Base-by-base conservation (phyloP, 2,113 vertebrate species). In the Thamnophis sirtalis region DNA sequence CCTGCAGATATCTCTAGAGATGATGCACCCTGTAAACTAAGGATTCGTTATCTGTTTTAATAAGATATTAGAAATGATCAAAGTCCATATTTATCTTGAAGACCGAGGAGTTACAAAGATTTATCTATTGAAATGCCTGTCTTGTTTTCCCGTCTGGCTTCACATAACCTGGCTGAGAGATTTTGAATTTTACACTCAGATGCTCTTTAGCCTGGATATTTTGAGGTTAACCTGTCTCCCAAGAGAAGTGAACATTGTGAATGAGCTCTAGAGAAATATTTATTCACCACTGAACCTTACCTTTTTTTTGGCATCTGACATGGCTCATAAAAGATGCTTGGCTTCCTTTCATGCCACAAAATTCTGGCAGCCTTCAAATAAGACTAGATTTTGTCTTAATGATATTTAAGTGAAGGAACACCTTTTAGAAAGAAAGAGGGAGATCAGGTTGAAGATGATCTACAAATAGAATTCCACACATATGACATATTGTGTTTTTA, bases 141-240 rank as follows among this genome's bases (percentile, higher is more conserved):
- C 80, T 92, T 63, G 80, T 58, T 92, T 92, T 68, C 13, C 55
- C 50, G 55, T 49, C 33, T 49, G 38, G 24, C 80, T 86, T 33
- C 53, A 33, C 53, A 80, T n/a, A n/a, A 86, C 56, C 53, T 89
- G 22, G 73, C 49, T 63, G 58, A 43, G 54, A 55, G 26, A 55
- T 49, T 92, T 92, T 92, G 51, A 50, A 60, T 92, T 89, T 89
- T 84, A 55, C 86, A 86, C 48, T 86, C 91, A 86, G 13, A 51
- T 63, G 55, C 48, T 89, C 56, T 53, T 89, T 89, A 89, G 88
- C 80, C 73, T 51, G 5, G 33, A 63, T n/a, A 28, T 50, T 84
- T 63, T 92, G 55, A 89, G 88, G 88, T 92, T 92, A 89, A 92
- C 88, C 91, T 84, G 48, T 53, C 21, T 92, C 88, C 80, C 91